Evolutionary conservation across 2,113 vertebrate species (phyloP).

Genomic region (Ellobius talpinus): DNA sequence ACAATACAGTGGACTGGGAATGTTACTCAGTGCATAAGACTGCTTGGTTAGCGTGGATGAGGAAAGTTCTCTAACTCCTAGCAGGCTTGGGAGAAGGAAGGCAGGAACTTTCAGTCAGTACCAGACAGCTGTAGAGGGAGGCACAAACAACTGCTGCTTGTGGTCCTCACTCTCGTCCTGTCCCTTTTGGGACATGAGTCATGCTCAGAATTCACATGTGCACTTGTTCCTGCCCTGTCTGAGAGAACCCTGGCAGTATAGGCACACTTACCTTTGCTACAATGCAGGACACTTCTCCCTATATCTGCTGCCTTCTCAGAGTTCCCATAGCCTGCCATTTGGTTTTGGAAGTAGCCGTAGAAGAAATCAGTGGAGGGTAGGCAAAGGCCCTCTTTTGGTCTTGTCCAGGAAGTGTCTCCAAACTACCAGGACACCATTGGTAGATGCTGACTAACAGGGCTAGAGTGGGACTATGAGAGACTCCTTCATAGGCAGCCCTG

Average conservation of each 20-base stretch:
- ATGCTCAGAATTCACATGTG: background rate
- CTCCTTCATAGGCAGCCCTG: no score
- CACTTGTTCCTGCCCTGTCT: accelerated
- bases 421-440: background rate
- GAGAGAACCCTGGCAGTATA: background rate
- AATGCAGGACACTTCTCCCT: background rate
- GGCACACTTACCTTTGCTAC: background rate
- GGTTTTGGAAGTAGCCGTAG: background rate
- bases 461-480: background rate
- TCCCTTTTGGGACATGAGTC: background rate
- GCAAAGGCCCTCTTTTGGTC: background rate
- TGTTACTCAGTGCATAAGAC: background rate
- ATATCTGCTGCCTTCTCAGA: background rate
- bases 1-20: background rate
- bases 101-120: background rate
- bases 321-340: background rate
- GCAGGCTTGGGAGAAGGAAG: background rate
- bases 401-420: background rate
- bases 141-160: background rate
- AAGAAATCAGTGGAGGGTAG: background rate
- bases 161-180: background rate
- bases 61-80: background rate
- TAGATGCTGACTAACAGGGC: background rate
- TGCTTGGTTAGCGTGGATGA: background rate
- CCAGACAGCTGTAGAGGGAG: background rate